These are phyloP conservation scores for Orestias chungarensis DNA, from an alignment of 2,797 vertebrate genomes.

Conservation along the genomic window DNA sequence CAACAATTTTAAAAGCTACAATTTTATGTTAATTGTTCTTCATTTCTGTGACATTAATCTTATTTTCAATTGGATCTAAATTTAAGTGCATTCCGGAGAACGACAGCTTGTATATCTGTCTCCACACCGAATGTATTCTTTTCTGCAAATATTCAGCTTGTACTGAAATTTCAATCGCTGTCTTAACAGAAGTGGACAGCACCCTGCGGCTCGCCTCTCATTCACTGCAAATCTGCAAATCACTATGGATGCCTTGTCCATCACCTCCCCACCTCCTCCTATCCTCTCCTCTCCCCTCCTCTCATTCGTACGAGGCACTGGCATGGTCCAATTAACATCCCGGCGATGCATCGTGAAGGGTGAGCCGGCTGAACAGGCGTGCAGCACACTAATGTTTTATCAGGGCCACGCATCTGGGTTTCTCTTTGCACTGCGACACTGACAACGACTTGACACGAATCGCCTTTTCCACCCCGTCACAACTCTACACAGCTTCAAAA, in stretches of 20 bases:
- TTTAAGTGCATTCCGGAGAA: not conserved
- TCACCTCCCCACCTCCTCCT: constrained; percentile 7
- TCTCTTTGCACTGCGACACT: constrained; percentile 49
- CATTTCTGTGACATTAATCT: not conserved
- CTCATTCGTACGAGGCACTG: constrained; percentile 25
- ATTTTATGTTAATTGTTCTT: not conserved
- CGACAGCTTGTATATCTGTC: constrained; percentile 3
- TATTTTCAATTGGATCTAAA: not conserved
- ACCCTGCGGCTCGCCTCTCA: constrained; percentile 41
- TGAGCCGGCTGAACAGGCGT: constrained; percentile 60
- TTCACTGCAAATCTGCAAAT: constrained; percentile 54
- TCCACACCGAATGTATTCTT: constrained; percentile 4
- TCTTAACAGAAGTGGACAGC: constrained; percentile 47
- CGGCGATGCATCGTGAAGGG: constrained; percentile 35
- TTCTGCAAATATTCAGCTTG: constrained; percentile 16
- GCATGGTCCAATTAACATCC: constrained; percentile 61
- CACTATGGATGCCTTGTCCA: constrained; percentile 49
- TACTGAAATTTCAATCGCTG: constrained; percentile 38
- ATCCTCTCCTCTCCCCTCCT: constrained; percentile 2
- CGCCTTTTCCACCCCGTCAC: constrained; percentile 37
- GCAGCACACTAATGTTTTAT: constrained; percentile 64
- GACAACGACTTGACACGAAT: constrained; percentile 50
- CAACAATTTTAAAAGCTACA: not conserved
- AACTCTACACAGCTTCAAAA: constrained; percentile 18
- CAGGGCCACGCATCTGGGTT: constrained; percentile 55